Conservation (phyloP, 2,888 invertebrate species). For the Calephelis perditalis region DNA sequence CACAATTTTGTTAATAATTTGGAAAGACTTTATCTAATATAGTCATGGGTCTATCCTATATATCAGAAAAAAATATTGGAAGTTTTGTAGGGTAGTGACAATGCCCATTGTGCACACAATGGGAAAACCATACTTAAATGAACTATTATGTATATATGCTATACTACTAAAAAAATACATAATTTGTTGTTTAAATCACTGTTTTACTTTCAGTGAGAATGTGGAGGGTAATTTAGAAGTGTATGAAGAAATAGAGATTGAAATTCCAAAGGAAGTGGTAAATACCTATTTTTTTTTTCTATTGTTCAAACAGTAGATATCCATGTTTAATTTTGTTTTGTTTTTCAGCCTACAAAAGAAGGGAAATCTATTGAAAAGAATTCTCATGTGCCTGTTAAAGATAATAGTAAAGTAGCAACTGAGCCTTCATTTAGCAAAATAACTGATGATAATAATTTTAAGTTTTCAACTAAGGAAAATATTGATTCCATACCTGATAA, state of each 20-base stretch:
- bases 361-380: conserved; percentile 42
- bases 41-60: too few species aligned
- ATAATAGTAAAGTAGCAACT: conserved; percentile 48
- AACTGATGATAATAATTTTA: conserved; percentile 37
- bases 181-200: background rate
- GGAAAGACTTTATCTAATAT: too few species aligned
- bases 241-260: conserved; percentile 71
- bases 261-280: conserved; percentile 65
- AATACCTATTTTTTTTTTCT: conserved; percentile 28
- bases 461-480: conserved; percentile 33
- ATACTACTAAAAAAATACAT: too few species aligned
- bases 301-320: background rate
- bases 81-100: too few species aligned
- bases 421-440: conserved; percentile 44
- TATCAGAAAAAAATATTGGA: too few species aligned
- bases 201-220: conserved; percentile 57
- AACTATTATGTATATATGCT: too few species aligned
- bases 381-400: conserved; percentile 51
- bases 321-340: conserved; percentile 16
- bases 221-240: conserved; percentile 71
- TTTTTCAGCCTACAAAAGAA: conserved; percentile 54
- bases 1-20: too few species aligned
- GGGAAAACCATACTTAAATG: too few species aligned
- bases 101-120: too few species aligned
- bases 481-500: conserved; percentile 36